Evolutionary conservation across 1,140 invertebrate species (phyloP).

Genomic region (Pseudobourletiella spinata): DNA sequence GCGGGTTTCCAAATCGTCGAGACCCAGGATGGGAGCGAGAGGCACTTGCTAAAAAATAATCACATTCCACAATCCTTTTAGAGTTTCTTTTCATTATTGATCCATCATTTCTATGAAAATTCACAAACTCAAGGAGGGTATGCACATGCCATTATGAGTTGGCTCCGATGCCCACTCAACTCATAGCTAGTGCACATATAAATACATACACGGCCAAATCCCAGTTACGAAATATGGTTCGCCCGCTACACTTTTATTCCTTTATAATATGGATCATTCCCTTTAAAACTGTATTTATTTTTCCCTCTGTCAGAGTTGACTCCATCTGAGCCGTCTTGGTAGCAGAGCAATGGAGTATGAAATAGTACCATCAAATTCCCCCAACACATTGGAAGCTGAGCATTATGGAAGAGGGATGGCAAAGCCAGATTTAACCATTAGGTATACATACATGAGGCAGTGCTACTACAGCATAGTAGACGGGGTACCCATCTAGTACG

Average conservation of each 20-base stretch:
- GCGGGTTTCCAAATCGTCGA: slow-evolving; percentile 7
- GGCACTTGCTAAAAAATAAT: slow-evolving; percentile 1
- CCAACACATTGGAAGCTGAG: no score
- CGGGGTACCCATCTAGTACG: not conserved
- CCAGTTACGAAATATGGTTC: no score
- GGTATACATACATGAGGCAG: no score
- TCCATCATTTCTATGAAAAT: not conserved
- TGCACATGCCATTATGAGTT: no score
- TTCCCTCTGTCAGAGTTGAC: not conserved
- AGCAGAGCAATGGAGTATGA: not conserved
- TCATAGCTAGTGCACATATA: not conserved
- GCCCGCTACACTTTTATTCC: no score
- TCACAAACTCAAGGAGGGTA: not conserved
- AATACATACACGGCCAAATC: no score
- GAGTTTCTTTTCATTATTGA: not conserved
- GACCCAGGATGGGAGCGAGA: not conserved
- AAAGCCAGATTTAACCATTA: no score
- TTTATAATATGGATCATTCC: not conserved
- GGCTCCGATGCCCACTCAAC: no score
- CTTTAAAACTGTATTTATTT: not conserved
- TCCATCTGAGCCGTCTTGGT: not conserved
- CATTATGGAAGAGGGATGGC: no score
- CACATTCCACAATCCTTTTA: not conserved
- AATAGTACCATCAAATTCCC: not conserved
- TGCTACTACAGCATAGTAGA: no score